phyloP scores from a whole-genome alignment of 2,113 vertebrate genomes.

The Rhineura floridana region DNA sequence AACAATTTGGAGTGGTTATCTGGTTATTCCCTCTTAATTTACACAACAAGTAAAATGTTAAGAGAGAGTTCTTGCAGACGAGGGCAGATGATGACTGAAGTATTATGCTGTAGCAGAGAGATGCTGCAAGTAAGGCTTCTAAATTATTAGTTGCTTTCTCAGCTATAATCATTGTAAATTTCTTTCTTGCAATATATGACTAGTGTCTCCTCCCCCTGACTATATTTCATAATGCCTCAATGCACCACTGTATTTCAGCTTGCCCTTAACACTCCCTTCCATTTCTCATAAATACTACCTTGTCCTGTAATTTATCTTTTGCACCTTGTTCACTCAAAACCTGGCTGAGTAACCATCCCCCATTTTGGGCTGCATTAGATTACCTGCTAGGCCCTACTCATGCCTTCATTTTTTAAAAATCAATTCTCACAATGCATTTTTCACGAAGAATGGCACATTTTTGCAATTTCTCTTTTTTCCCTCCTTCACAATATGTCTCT shows the following conservation, averaged over 20 bases:
- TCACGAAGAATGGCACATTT: conserved; percentile 36
- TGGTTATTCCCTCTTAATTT: not conserved
- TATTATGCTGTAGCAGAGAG: not conserved
- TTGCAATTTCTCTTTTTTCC: conserved; percentile 45
- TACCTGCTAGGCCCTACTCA: conserved; percentile 28
- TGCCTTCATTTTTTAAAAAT: conserved; percentile 28
- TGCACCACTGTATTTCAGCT: not conserved
- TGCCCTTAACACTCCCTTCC: conserved; percentile 23
- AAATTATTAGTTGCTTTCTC: conserved; percentile 21
- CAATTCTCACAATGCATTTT: conserved; percentile 49
- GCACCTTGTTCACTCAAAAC: conserved; percentile 42
- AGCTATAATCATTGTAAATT: conserved; percentile 22
- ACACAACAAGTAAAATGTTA: not conserved
- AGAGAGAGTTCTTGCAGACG: not conserved
- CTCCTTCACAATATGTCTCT: conserved; percentile 25
- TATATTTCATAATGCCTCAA: conserved; percentile 9
- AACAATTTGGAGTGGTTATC: not conserved
- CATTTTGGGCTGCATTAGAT: conserved; percentile 51
- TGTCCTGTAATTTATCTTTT: conserved; percentile 47
- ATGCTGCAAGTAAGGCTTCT: conserved; percentile 27
- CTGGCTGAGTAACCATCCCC: conserved; percentile 24
- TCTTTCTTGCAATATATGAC: not conserved
- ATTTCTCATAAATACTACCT: conserved; percentile 53
- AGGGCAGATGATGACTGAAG: not conserved
- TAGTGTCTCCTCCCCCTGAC: conserved; percentile 5